Conservation (phyloP, 1,140 invertebrate genomes). For the Cephus cinctus region DNA sequence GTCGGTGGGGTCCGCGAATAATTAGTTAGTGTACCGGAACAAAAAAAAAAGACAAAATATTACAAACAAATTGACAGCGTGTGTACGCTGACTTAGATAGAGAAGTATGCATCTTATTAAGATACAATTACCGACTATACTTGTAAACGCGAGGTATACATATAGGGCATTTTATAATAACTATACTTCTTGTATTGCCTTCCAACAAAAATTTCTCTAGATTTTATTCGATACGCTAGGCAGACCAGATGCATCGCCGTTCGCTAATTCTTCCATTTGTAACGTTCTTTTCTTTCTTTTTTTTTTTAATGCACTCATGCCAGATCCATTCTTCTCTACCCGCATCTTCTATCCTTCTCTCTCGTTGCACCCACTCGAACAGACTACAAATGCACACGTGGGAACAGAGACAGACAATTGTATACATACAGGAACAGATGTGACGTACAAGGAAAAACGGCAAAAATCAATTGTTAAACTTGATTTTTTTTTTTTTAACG, state of each 20-base stretch:
- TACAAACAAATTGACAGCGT: conserved; percentile 31
- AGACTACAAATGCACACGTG: too few species aligned
- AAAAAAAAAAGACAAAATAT: too few species aligned
- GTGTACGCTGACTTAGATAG: conserved; percentile 40
- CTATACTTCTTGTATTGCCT: conserved; percentile 38
- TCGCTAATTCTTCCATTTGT: too few species aligned
- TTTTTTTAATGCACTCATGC: too few species aligned
- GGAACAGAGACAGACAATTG: too few species aligned
- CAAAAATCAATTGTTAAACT: not conserved
- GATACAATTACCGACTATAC: conserved; percentile 43
- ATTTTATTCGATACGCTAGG: conserved; percentile 24
- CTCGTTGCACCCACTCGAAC: too few species aligned
- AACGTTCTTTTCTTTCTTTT: too few species aligned
- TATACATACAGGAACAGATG: too few species aligned
- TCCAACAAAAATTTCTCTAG: conserved; percentile 39
- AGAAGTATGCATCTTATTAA: conserved; percentile 36
- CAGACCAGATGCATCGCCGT: too few species aligned
- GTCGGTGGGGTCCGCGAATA: conserved; percentile 7
- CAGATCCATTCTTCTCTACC: too few species aligned
- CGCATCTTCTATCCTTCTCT: too few species aligned
- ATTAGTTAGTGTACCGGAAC: conserved; percentile 30
- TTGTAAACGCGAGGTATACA: conserved; percentile 37
- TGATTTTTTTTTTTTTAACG: too few species aligned
- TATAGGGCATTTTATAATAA: conserved; percentile 44
- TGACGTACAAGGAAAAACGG: not conserved